These are phyloP conservation scores for Macquaria ambigua DNA, from an alignment of 2,113 vertebrate genomes.

Conservation along the genomic window DNA sequence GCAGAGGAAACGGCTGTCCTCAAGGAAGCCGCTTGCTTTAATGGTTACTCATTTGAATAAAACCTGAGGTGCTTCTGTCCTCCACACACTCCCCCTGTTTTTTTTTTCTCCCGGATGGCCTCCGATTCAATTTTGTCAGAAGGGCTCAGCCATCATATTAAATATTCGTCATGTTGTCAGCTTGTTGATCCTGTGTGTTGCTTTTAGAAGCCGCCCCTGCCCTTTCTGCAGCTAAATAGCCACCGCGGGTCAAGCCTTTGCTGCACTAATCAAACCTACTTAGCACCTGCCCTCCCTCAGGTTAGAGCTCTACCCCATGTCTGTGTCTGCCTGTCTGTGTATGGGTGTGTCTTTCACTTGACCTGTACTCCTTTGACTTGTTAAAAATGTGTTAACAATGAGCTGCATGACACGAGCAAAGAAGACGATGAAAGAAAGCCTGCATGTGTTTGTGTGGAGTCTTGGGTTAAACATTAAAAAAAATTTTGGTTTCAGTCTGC, in stretches of 20 bases:
- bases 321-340: slow-evolving; percentile 39
- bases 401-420: neutral
- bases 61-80: slow-evolving; percentile 45
- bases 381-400: slow-evolving; percentile 2
- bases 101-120: slow-evolving; percentile 5
- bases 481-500: neutral
- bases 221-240: slow-evolving; percentile 86
- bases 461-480: neutral
- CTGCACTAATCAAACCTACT: slow-evolving; percentile 90
- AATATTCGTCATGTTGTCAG: slow-evolving; percentile 58
- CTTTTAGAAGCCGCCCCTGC: slow-evolving; percentile 89
- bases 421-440: neutral
- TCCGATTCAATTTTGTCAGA: slow-evolving; percentile 65
- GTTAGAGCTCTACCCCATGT: slow-evolving; percentile 69
- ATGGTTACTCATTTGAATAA: slow-evolving; percentile 65
- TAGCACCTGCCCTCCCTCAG: slow-evolving; percentile 81
- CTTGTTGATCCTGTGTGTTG: slow-evolving; percentile 81
- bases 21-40: slow-evolving; percentile 55
- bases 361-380: slow-evolving; percentile 22
- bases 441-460: slow-evolving; percentile 5
- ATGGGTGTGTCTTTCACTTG: slow-evolving; percentile 24
- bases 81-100: neutral
- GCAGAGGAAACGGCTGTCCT: slow-evolving; percentile 53
- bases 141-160: slow-evolving; percentile 37
- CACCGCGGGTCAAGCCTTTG: slow-evolving; percentile 84